Evolutionary conservation across 2,113 vertebrate species (phyloP), one percentile per base, ranked within the genome.

Genomic region (Podilymbus podiceps): DNA sequence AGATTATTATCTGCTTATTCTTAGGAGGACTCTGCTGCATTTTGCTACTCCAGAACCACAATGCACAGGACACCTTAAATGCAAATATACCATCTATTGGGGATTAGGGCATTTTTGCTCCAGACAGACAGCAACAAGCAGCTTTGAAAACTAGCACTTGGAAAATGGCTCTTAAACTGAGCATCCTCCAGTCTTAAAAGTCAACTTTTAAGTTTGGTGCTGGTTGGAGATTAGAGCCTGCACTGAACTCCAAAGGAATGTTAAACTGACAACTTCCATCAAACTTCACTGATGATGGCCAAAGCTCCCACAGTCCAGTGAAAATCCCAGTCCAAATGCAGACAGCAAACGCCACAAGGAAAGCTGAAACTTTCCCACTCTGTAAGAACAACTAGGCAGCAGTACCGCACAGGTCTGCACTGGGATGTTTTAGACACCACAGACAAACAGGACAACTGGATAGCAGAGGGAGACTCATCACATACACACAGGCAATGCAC

Each of bases 381-480:
- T 52, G n/a, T 17, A 38, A 55, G 58, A 67, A n/a, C 11, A 73
- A 58, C 31, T 1, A 31, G 40, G 58, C 47, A 89, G 55, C 27
- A 40, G 44, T 4, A 52, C 33, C 60, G 52, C 60, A 35, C 7
- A 53, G 44, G 35, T 40, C 33, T 53, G 81, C 2, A 1, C 0
- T 22, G 14, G 12, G 23, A 71, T 23, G 25, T 22, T 42, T 31
- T 44, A 6, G 5, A 24, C 23, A 20, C 3, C 0, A 13, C 2
- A 21, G 24, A 3, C 1, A 30, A 82, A 44, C 0, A 0, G 33
- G 84, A 28, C n/a, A 72, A 76, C 0, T 27, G 33, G 40, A 64
- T 8, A 79, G 62, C 55, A 82, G 55, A 64, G 12, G 31, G 15
- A 80, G 49, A 80, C 28, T 17, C 49, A 52, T 16, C 0, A 0